Base-by-base conservation (phyloP, 2,797 vertebrate genomes). In the Synaphobranchus kaupii region DNA sequence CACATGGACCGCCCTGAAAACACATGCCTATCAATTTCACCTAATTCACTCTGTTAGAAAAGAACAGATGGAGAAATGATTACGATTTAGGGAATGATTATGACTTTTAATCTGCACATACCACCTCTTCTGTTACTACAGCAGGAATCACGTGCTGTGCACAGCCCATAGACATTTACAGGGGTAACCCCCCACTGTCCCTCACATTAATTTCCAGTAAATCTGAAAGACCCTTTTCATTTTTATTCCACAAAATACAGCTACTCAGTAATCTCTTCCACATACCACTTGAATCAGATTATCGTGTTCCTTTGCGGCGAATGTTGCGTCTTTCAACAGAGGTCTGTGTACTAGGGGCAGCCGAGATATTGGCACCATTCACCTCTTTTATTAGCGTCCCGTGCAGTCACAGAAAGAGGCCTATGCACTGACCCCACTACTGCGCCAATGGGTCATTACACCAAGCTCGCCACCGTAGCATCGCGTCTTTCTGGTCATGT, bases 241-340 rank as follows among this genome's bases (percentile, higher is more conserved):
- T 66, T 63, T 63, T 50, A 44, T 48, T 22, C 10, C 39, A 44
- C 20, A 85, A 85, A 63, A 17, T 22, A 84, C 82, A 44, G 63
- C 31, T 48, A n/a, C 34, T 44, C 31, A 28, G 39, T 56, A 48
- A 44, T 47, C 44, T n/a, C 28, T 84, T 44, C n/a, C 56, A 85
- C 60, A 60, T 85, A 85, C 84, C 58, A n/a, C 39, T 25, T 10
- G 17, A 85, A 85, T 85, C 39, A 28, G 28, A 63, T 63, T 68
- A 85, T 47, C 7, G 28, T n/a, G 56, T 60, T 85, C 15, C 39
- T 85, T 44, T 17, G 31, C 17, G 7, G 48, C 20, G n/a, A 44
- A 60, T 84, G 28, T 39, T 13, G 58, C 39, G 47, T 63, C 28
- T 54, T 52, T 83, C 28, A n/a, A 84, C 54, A 60, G 15, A 58